A percentile compares a stretch with the other conserved stretches of the same genome.
These are phyloP conservation scores for Ascaphus truei DNA, from an alignment of 2,113 vertebrate genomes.

Conservation along the genomic window DNA sequence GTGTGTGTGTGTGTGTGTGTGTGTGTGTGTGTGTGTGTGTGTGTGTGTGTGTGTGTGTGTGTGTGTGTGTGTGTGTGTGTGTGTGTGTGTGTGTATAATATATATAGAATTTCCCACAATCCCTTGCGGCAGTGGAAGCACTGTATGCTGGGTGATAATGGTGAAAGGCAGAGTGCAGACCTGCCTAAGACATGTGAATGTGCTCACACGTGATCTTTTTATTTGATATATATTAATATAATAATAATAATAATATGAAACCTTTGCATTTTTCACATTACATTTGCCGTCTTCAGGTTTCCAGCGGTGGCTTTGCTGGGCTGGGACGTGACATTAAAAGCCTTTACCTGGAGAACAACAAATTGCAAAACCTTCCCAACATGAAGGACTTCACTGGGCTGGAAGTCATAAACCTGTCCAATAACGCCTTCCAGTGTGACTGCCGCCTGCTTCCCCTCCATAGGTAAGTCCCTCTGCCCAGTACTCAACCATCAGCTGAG, in stretches of 20 bases:
- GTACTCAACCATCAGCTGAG: not conserved
- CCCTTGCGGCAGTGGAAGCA: no score
- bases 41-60: no score
- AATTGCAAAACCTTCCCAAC: constrained; percentile 68
- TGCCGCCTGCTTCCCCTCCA: constrained; percentile 79
- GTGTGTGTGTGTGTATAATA: no score
- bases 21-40: no score
- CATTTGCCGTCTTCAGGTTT: constrained; percentile 51
- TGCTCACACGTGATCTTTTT: no score
- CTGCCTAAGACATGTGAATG: no score
- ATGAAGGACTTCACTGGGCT: constrained; percentile 65
- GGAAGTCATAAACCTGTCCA: constrained; percentile 82
- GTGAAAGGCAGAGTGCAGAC: no score
- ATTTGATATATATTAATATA: no score
- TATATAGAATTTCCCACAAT: no score
- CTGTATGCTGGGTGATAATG: no score
- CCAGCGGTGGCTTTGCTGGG: constrained; percentile 71
- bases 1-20: no score
- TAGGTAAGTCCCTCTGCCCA: constrained; percentile 75
- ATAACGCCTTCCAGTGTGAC: constrained; percentile 83
- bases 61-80: no score
- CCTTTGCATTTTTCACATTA: not conserved
- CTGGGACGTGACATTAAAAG: constrained; percentile 71
- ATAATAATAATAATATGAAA: not conserved
- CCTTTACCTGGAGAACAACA: constrained; percentile 83